These are phyloP conservation scores for Drosophila varians DNA, from an alignment of 1,140 invertebrate genomes.

Conservation along the genomic window DNA sequence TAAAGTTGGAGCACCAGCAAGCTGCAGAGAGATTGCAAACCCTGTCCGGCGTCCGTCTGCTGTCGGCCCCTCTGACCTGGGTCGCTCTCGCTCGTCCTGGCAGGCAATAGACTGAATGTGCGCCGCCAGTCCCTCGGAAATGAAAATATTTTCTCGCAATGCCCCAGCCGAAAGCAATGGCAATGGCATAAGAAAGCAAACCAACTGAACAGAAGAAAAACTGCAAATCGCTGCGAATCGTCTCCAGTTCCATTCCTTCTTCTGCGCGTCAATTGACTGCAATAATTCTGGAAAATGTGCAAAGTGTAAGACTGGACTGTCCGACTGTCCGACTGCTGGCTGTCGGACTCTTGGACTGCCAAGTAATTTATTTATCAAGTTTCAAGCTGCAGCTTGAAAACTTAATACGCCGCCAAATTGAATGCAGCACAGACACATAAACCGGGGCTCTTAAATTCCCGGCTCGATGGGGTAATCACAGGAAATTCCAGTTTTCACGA, in stretches of 20 bases:
- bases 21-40: not conserved
- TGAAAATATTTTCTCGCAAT: slow-evolving; percentile 70
- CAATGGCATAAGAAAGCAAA: slow-evolving; percentile 22
- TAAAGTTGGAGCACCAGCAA: slow-evolving; percentile 26
- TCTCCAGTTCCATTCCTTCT: slow-evolving; percentile 16
- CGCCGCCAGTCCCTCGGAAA: slow-evolving; percentile 27
- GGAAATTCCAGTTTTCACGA: not conserved
- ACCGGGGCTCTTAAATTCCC: slow-evolving; percentile 23
- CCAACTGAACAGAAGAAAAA: slow-evolving; percentile 40
- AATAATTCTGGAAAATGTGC: slow-evolving; percentile 76
- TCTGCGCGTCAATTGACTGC: slow-evolving; percentile 74
- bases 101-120: slow-evolving; percentile 9
- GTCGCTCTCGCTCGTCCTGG: not conserved
- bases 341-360: slow-evolving; percentile 15
- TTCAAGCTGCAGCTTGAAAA: slow-evolving; percentile 78
- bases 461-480: not conserved
- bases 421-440: slow-evolving; percentile 45
- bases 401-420: slow-evolving; percentile 78
- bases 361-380: slow-evolving; percentile 82
- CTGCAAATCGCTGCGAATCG: slow-evolving; percentile 53
- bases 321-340: slow-evolving; percentile 8
- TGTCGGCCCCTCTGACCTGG: slow-evolving; percentile 13
- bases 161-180: slow-evolving; percentile 5
- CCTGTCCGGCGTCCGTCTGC: slow-evolving; percentile 2
- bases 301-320: slow-evolving; percentile 58